These are phyloP conservation scores for Micromesistius poutassou DNA, from an alignment of 2,797 vertebrate genomes.

Conservation along the genomic window DNA sequence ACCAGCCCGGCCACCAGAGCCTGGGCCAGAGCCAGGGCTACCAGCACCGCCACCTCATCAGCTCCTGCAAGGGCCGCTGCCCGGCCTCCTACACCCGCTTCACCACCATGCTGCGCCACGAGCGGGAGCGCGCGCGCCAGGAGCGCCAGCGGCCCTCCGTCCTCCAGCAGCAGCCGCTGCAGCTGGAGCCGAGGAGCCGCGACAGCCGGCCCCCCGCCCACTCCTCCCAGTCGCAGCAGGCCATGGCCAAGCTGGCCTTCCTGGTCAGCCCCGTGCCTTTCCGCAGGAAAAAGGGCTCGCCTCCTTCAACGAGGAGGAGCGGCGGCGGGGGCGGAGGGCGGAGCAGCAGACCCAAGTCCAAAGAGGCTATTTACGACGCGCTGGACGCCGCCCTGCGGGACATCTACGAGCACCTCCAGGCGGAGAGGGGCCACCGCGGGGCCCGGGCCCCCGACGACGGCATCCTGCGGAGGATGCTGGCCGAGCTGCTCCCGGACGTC, in stretches of 20 bases:
- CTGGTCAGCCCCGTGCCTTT: slow-evolving; percentile 99
- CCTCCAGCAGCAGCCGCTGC: slow-evolving; percentile 76
- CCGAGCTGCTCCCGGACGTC: slow-evolving; percentile 90
- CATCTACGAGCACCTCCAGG: slow-evolving; percentile 95
- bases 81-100: slow-evolving; percentile 96
- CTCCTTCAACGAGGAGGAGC: slow-evolving; percentile 74
- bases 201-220: slow-evolving; percentile 63
- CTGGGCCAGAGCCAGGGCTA: slow-evolving; percentile 80
- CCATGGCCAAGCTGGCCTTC: slow-evolving; percentile 94
- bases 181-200: slow-evolving; percentile 57
- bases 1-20: slow-evolving; percentile 84
- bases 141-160: slow-evolving; percentile 72
- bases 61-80: slow-evolving; percentile 94
- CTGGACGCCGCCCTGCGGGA: slow-evolving; percentile 92
- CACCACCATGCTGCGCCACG: slow-evolving; percentile 94
- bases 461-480: slow-evolving; percentile 90
- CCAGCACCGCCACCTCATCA: slow-evolving; percentile 89
- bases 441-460: slow-evolving; percentile 85
- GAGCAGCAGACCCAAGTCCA: slow-evolving; percentile 82
- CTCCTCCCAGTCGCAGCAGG: slow-evolving; percentile 74
- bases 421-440: slow-evolving; percentile 84
- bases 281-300: slow-evolving; percentile 89
- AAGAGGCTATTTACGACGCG: slow-evolving; percentile 89
- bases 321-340: slow-evolving; percentile 48
- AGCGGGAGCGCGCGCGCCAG: slow-evolving; percentile 87